phyloP scores from a whole-genome alignment of 2,797 vertebrate genomes.

The Lycodopsis pacificus region DNA sequence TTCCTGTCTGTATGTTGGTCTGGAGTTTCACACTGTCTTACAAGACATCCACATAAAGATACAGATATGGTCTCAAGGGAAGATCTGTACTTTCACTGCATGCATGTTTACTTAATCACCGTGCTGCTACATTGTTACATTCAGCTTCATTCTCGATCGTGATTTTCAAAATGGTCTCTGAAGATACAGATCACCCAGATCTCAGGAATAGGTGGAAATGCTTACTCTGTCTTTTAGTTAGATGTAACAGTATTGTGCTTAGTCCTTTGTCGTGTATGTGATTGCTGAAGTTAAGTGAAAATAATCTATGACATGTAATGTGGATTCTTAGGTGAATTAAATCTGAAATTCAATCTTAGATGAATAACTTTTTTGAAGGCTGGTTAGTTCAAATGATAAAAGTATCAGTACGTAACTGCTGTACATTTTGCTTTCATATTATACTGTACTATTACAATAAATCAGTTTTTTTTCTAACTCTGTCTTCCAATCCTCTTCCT shows the following conservation, averaged over 20 bases:
- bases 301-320: constrained; percentile 63
- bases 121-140: constrained; percentile 45
- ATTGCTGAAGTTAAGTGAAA: constrained; percentile 64
- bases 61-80: constrained; percentile 15
- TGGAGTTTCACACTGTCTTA: constrained; percentile 24
- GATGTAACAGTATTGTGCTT: constrained; percentile 60
- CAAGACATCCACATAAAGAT: constrained; percentile 20
- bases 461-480: constrained; percentile 69
- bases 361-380: constrained; percentile 64
- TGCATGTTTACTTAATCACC: constrained; percentile 44
- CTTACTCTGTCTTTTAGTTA: constrained; percentile 42
- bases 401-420: constrained; percentile 70
- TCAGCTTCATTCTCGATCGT: constrained; percentile 16
- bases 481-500: constrained; percentile 13
- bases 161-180: constrained; percentile 25
- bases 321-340: constrained; percentile 64
- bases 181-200: constrained; percentile 40
- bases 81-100: constrained; percentile 34
- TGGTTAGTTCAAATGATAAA: constrained; percentile 57
- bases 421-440: constrained; percentile 78
- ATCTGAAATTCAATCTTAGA: constrained; percentile 50
- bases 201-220: constrained; percentile 72
- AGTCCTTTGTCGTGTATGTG: constrained; percentile 53
- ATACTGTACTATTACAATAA: constrained; percentile 74
- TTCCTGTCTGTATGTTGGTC: constrained; percentile 23